Conservation (phyloP, 2,797 vertebrate genomes). For the Uromys caudimaculatus region DNA sequence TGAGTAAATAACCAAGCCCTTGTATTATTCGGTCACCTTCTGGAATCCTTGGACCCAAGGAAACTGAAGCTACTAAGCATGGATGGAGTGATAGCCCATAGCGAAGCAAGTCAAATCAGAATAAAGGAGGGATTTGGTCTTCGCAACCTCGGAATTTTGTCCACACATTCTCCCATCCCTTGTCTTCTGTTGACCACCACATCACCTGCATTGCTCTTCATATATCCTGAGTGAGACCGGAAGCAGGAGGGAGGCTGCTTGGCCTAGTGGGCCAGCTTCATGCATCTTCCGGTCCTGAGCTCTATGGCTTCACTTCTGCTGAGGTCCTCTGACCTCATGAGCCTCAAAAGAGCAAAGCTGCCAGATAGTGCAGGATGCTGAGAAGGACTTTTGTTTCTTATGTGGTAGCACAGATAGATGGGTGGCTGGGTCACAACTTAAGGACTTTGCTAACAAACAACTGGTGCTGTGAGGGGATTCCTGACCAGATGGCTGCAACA, state of each 20-base stretch:
- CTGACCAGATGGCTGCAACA: constrained; percentile 58
- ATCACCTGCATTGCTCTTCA: background rate
- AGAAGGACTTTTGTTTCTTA: constrained; percentile 4
- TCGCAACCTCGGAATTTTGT: background rate
- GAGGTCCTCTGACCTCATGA: constrained; percentile 10
- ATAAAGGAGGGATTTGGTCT: background rate
- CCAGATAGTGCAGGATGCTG: background rate
- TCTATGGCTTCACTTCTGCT: background rate
- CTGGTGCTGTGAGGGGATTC: background rate
- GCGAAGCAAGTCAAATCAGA: background rate
- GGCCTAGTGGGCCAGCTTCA: background rate
- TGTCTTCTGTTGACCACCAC: background rate
- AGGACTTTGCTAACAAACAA: constrained; percentile 7
- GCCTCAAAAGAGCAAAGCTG: background rate
- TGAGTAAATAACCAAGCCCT: background rate
- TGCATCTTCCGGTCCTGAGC: background rate
- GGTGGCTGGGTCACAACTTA: background rate
- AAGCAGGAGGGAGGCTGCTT: background rate
- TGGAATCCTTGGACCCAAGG: background rate
- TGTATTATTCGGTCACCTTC: background rate
- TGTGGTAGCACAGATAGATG: background rate
- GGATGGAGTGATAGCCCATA: background rate
- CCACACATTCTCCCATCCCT: background rate
- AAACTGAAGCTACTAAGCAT: background rate
- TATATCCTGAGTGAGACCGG: background rate